Evolutionary conservation across 2,888 invertebrate genomes (phyloP).

Genomic region (Philereme transversata): DNA sequence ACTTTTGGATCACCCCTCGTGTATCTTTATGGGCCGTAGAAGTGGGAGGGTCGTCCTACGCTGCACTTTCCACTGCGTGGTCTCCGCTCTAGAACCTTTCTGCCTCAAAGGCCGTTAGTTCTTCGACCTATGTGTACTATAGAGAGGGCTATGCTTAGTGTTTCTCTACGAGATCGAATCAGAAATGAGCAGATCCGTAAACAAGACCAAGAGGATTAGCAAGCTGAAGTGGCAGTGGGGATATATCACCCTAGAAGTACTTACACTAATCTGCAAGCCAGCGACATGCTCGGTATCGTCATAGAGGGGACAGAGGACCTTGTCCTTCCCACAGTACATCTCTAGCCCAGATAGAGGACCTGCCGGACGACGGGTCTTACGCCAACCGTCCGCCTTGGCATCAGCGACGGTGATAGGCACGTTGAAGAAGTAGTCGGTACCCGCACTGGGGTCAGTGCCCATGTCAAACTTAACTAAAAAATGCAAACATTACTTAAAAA

Average conservation of each 20-base stretch:
- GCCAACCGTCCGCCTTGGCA: slow-evolving; percentile 47
- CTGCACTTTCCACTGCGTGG: too few relatives aligned
- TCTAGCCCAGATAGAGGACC: slow-evolving; percentile 45
- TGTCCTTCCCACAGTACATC: slow-evolving; percentile 54
- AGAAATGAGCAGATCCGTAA: too few relatives aligned
- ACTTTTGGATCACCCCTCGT: too few relatives aligned
- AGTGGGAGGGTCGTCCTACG: too few relatives aligned
- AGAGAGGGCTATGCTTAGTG: too few relatives aligned
- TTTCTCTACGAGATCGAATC: too few relatives aligned
- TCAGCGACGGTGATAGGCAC: slow-evolving; percentile 44
- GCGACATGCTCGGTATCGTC: slow-evolving; percentile 51
- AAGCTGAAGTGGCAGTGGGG: too few relatives aligned
- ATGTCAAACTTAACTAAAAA: slow-evolving; percentile 29
- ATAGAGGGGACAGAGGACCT: slow-evolving; percentile 53
- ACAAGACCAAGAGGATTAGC: too few relatives aligned
- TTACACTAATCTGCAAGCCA: slow-evolving; percentile 63
- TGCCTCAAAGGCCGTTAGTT: too few relatives aligned
- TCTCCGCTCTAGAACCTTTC: too few relatives aligned
- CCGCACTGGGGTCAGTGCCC: slow-evolving; percentile 15
- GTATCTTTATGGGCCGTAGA: too few relatives aligned
- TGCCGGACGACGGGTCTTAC: slow-evolving; percentile 35
- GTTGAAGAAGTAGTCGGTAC: slow-evolving; percentile 47
- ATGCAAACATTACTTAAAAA: neutral
- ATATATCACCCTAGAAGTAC: slow-evolving; percentile 30
- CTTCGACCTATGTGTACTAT: too few relatives aligned